phyloP scores from a whole-genome alignment of 2,797 vertebrate species.

The Ceryle rudis region DNA sequence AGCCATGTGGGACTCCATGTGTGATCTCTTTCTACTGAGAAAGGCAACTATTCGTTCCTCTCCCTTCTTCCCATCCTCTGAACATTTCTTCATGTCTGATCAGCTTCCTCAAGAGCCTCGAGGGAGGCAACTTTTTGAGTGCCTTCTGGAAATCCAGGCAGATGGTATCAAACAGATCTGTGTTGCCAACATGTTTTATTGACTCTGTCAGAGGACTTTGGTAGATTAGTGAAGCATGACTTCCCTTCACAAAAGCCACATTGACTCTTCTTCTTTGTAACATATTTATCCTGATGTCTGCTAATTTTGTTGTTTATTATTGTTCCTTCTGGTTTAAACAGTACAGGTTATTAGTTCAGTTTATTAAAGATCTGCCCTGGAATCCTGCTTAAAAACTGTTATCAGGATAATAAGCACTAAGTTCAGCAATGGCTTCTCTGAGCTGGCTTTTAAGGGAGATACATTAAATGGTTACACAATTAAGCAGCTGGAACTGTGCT shows the following conservation, averaged over 20 bases:
- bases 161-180: conserved; percentile 15
- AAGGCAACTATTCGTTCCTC: not conserved
- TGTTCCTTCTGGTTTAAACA: not conserved
- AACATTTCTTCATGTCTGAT: conserved; percentile 8
- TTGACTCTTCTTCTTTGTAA: not conserved
- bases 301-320: not conserved
- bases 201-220: not conserved
- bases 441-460: not conserved
- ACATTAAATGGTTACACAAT: not conserved
- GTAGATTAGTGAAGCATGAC: not conserved
- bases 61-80: conserved; percentile 11
- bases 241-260: not conserved
- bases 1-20: not conserved
- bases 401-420: not conserved
- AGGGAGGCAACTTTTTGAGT: not conserved
- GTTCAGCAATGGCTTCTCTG: not conserved
- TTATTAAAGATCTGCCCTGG: not conserved
- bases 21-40: not conserved
- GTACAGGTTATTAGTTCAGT: not conserved
- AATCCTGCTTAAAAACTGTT: not conserved
- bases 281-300: not conserved
- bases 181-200: not conserved
- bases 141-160: conserved; percentile 29
- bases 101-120: not conserved
- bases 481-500: not conserved